Evolutionary conservation across 2,113 vertebrate genomes (phyloP).

Genomic region (Dipodomys ordii): DNA sequence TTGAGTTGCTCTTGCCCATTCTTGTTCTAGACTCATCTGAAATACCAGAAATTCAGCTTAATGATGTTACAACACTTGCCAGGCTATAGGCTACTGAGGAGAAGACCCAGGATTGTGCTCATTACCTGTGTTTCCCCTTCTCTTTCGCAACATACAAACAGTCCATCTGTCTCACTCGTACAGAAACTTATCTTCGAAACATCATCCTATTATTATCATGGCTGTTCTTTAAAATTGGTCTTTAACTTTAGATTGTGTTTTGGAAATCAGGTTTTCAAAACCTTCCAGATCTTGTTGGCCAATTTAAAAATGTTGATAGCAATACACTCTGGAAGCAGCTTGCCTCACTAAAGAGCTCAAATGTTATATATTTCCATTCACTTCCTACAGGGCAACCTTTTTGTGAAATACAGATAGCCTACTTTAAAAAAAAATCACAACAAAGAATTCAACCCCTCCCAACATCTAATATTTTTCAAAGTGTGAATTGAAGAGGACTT

Average conservation of each 20-base stretch:
- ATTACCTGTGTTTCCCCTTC: conserved; percentile 83
- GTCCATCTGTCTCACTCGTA: conserved; percentile 90
- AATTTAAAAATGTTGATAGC: conserved; percentile 77
- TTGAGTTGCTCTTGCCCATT: conserved; percentile 88
- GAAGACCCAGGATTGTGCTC: conserved; percentile 86
- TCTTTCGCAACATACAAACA: conserved; percentile 86
- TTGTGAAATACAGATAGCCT: conserved; percentile 85
- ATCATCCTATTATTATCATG: conserved; percentile 87
- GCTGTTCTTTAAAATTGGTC: conserved; percentile 84
- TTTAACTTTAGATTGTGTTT: conserved; percentile 85
- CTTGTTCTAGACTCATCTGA: conserved; percentile 88
- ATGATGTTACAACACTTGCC: conserved; percentile 91
- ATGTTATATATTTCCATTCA: conserved; percentile 76
- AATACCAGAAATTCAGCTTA: conserved; percentile 87
- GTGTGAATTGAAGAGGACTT: conserved; percentile 99
- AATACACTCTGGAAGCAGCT: conserved; percentile 68
- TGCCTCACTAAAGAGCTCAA: conserved; percentile 71
- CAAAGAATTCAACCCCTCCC: conserved; percentile 89
- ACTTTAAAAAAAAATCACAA: conserved; percentile 82
- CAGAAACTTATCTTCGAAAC: conserved; percentile 87
- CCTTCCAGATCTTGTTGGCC: conserved; percentile 78
- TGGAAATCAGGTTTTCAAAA: conserved; percentile 83
- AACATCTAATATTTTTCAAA: conserved; percentile 93
- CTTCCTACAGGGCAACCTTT: conserved; percentile 81
- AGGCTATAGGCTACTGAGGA: conserved; percentile 87